These are phyloP conservation scores for Ypsolopha scabrella DNA, from an alignment of 2,888 invertebrate genomes.

Conservation along the genomic window DNA sequence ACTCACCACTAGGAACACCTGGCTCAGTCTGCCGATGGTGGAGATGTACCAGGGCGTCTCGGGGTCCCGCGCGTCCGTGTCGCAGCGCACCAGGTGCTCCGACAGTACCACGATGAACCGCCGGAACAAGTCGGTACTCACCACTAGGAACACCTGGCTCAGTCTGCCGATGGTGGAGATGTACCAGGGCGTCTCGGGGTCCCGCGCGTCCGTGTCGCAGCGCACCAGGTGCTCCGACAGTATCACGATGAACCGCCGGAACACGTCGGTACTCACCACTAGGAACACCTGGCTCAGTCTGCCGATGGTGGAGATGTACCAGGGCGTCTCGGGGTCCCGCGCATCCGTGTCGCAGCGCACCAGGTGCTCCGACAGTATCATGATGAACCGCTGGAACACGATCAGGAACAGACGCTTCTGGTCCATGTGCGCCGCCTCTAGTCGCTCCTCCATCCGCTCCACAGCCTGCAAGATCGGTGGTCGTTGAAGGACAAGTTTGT, in stretches of 20 bases:
- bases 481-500: too few relatives aligned
- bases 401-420: constrained; percentile 97
- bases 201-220: constrained; percentile 93
- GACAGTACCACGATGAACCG: too few relatives aligned
- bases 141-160: constrained; percentile 94
- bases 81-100: background rate
- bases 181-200: constrained; percentile 96
- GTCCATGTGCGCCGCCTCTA: constrained; percentile 95
- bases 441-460: constrained; percentile 94
- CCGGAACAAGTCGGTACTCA: too few relatives aligned
- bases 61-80: too few relatives aligned
- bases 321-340: constrained; percentile 91
- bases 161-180: constrained; percentile 94
- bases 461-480: constrained; percentile 74
- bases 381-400: constrained; percentile 98
- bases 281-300: constrained; percentile 95
- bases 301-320: constrained; percentile 97
- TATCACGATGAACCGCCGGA: constrained; percentile 98
- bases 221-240: constrained; percentile 95
- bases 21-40: too few relatives aligned
- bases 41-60: too few relatives aligned
- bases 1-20: too few relatives aligned
- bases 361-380: constrained; percentile 96
- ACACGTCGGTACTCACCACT: too few relatives aligned
- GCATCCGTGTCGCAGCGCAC: constrained; percentile 94